Evolutionary conservation across 2,888 invertebrate genomes (phyloP).

Genomic region (Hyles lineata): DNA sequence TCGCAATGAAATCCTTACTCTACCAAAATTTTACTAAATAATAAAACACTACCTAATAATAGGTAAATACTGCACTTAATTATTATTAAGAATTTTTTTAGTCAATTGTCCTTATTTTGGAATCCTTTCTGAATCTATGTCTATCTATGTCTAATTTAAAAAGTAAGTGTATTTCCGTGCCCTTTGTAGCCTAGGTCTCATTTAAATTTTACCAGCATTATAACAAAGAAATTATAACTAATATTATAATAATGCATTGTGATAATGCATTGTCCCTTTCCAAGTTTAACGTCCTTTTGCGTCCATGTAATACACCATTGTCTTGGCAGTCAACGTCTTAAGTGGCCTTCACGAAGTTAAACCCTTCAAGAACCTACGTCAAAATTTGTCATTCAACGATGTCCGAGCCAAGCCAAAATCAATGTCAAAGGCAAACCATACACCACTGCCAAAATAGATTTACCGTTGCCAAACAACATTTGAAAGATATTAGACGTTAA

Average conservation of each 20-base stretch:
- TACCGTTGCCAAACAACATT: slow-evolving; percentile 51
- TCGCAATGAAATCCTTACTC: too few relatives aligned
- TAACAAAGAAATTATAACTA: slow-evolving; percentile 11
- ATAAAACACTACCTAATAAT: too few relatives aligned
- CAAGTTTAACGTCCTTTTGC: slow-evolving; percentile 44
- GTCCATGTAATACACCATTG: slow-evolving; percentile 55
- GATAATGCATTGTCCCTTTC: slow-evolving; percentile 44
- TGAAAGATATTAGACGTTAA: slow-evolving; percentile 54
- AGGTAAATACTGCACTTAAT: too few relatives aligned
- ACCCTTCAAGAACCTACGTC: slow-evolving; percentile 56
- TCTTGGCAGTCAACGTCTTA: slow-evolving; percentile 49
- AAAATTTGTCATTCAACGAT: slow-evolving; percentile 60
- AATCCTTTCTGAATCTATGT: too few relatives aligned
- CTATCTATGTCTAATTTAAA: too few relatives aligned
- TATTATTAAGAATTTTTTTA: too few relatives aligned
- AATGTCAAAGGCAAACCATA: slow-evolving; percentile 78
- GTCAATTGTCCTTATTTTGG: too few relatives aligned
- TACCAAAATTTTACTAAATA: too few relatives aligned
- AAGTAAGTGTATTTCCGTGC: background rate
- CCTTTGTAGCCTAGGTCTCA: background rate
- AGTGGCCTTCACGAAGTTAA: slow-evolving; percentile 51
- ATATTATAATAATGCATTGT: slow-evolving; percentile 34
- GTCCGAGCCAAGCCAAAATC: slow-evolving; percentile 68
- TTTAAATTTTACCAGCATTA: background rate
- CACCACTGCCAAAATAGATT: slow-evolving; percentile 62